These are phyloP conservation scores for Myodes glareolus DNA, from an alignment of 2,113 vertebrate genomes.

Conservation along the genomic window DNA sequence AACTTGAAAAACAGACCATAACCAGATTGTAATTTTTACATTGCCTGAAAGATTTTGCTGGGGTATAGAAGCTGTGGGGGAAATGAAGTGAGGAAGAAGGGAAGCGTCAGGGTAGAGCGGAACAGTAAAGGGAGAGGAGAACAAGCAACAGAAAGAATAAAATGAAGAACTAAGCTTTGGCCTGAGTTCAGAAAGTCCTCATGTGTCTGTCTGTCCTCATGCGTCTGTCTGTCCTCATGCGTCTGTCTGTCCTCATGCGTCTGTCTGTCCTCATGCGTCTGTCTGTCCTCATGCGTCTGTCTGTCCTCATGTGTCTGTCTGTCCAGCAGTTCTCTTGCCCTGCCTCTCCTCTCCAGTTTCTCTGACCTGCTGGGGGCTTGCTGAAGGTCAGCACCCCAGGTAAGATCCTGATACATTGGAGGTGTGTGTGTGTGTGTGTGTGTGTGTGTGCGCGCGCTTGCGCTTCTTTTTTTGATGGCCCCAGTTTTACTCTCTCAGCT, in stretches of 20 bases:
- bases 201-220: too few relatives aligned
- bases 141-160: too few relatives aligned
- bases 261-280: too few relatives aligned
- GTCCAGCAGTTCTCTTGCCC: too few relatives aligned
- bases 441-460: rapidly evolving
- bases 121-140: not conserved
- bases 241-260: too few relatives aligned
- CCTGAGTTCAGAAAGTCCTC: too few relatives aligned
- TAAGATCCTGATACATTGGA: not conserved
- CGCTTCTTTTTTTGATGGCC: not conserved
- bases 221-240: too few relatives aligned
- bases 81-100: not conserved
- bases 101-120: not conserved
- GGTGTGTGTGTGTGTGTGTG: too few relatives aligned
- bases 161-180: too few relatives aligned
- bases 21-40: not conserved
- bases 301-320: too few relatives aligned
- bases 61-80: not conserved
- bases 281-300: too few relatives aligned
- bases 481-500: not conserved
- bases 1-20: not conserved
- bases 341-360: not conserved
- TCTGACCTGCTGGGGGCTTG: not conserved
- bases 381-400: not conserved
- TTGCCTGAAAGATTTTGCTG: not conserved